A percentile compares a stretch with the other conserved stretches of the same genome.
These are phyloP conservation scores for Cremastinae sp. DNA, from an alignment of 2,888 invertebrate species.

Conservation along the genomic window DNA sequence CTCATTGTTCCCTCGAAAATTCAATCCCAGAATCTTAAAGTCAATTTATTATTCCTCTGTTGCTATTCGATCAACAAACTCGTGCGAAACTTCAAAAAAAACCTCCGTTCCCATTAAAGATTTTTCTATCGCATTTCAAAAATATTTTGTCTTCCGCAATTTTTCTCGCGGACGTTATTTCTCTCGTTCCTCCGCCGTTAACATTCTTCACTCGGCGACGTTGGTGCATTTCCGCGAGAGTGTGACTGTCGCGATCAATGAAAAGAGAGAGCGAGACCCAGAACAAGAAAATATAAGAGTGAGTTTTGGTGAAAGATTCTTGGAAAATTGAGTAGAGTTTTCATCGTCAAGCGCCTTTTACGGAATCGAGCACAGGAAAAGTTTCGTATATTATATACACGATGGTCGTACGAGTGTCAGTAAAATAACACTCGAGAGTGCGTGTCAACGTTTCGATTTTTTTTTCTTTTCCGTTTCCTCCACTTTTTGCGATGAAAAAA, in stretches of 20 bases:
- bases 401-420: background rate
- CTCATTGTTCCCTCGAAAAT: constrained; percentile 1
- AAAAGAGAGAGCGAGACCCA: constrained; percentile 14
- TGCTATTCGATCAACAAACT: background rate
- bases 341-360: constrained; percentile 13
- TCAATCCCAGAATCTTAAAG: constrained; percentile 7
- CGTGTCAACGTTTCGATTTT: constrained; percentile 34
- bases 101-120: too few species aligned
- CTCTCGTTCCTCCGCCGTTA: constrained; percentile 17
- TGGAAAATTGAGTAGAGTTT: constrained; percentile 26
- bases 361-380: constrained; percentile 2
- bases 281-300: background rate
- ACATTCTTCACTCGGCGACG: constrained; percentile 23
- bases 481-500: background rate
- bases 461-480: constrained; percentile 2
- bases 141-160: too few species aligned
- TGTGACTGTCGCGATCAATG: constrained; percentile 20
- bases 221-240: constrained; percentile 15
- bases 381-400: background rate
- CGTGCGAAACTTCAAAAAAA: too few species aligned
- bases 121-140: too few species aligned
- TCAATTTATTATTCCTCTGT: constrained; percentile 30
- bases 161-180: too few species aligned
- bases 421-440: constrained; percentile 31
- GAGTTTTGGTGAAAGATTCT: constrained; percentile 8